These are phyloP conservation scores for Oscheius sp. DNA, from an alignment of 2,888 invertebrate species.

Conservation along the genomic window DNA sequence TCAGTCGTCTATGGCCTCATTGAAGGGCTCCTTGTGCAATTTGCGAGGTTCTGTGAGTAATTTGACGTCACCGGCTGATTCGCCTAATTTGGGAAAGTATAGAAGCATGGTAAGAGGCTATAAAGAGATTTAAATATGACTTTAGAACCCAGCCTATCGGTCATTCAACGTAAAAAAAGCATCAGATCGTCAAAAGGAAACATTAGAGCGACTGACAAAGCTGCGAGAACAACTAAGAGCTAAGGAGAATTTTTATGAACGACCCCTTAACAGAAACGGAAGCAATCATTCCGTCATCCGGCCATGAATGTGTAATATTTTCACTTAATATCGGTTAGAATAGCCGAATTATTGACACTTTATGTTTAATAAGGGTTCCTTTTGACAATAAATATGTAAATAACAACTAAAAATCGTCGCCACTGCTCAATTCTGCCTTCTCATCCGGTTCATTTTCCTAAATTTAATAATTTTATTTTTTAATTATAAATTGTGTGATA, in stretches of 20 bases:
- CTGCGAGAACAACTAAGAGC: constrained; percentile 27
- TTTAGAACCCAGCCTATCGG: constrained; percentile 32
- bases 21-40: constrained; percentile 23
- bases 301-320: neutral
- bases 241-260: constrained; percentile 29
- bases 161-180: constrained; percentile 31
- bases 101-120: constrained; percentile 27
- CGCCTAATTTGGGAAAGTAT: constrained; percentile 25
- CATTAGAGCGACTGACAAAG: constrained; percentile 15
- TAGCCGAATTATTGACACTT: too few species aligned
- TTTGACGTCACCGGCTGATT: constrained; percentile 7
- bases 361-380: neutral
- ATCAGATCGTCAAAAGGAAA: constrained; percentile 25
- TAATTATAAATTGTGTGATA: too few species aligned
- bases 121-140: neutral
- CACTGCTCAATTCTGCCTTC: constrained; percentile 26
- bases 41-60: constrained; percentile 23
- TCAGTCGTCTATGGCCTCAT: constrained; percentile 23
- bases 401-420: constrained; percentile 28
- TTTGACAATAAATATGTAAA: neutral
- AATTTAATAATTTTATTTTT: neutral
- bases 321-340: too few species aligned
- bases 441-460: constrained; percentile 1
- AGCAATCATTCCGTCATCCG: constrained; percentile 15
- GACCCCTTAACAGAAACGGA: constrained; percentile 10